Conservation (phyloP, 2,113 vertebrate species). For the Syrmaticus mikado region DNA sequence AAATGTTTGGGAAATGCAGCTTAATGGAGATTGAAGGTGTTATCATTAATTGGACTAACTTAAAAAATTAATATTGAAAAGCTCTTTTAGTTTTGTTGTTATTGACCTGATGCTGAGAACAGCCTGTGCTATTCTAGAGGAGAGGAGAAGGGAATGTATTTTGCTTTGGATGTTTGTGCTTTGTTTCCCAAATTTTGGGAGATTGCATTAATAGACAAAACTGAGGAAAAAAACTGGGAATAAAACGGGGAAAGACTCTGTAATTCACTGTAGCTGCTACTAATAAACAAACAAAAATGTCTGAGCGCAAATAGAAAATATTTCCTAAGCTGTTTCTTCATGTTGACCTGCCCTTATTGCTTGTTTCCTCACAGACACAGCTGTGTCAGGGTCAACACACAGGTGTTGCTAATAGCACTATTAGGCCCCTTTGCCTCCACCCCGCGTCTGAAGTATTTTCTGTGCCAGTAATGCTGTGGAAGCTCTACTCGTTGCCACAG, state of each 20-base stretch:
- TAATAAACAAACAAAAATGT: background rate
- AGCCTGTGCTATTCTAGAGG: background rate
- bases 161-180: background rate
- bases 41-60: constrained; percentile 73
- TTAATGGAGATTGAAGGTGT: constrained; percentile 71
- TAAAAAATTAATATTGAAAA: constrained; percentile 74
- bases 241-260: background rate
- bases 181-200: background rate
- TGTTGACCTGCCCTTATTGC: background rate
- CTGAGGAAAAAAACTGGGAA: background rate
- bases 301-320: background rate
- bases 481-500: background rate
- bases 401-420: background rate
- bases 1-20: constrained; percentile 71
- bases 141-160: background rate
- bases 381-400: background rate
- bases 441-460: background rate
- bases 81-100: constrained; percentile 45
- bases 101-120: constrained; percentile 45
- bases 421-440: background rate
- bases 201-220: background rate
- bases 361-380: background rate
- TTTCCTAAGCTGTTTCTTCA: background rate
- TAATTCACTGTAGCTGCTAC: background rate
- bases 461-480: background rate